phyloP scores from a whole-genome alignment of 2,888 invertebrate genomes.

The Lissocephala sabroskyi region DNA sequence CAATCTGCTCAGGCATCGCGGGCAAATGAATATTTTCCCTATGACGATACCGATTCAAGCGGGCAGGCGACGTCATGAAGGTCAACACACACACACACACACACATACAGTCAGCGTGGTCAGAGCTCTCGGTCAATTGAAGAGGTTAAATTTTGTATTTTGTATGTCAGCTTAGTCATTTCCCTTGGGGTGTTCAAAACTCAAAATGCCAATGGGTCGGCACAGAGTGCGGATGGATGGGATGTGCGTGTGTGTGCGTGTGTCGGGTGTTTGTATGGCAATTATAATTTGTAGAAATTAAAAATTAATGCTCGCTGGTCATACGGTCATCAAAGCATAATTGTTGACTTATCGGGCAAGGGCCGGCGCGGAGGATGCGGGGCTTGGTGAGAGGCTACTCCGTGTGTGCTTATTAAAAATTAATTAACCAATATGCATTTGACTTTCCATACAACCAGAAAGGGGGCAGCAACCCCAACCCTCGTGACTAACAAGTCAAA shows the following conservation, averaged over 20 bases:
- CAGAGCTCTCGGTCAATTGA: constrained; percentile 43
- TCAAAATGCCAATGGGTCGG: too few relatives aligned
- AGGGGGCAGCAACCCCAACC: too few relatives aligned
- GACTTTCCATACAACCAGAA: too few relatives aligned
- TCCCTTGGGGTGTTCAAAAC: not conserved
- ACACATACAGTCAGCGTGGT: constrained; percentile 2
- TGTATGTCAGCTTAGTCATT: constrained; percentile 44
- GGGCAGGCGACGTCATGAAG: constrained; percentile 44
- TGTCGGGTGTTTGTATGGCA: constrained; percentile 23
- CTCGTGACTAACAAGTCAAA: constrained; percentile 33
- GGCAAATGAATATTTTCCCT: too few relatives aligned
- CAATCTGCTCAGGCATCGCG: too few relatives aligned
- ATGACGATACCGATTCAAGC: too few relatives aligned
- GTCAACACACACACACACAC: constrained; percentile 28
- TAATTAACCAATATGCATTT: constrained; percentile 35
- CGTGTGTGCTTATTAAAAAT: constrained; percentile 38
- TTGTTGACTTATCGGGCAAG: constrained; percentile 37
- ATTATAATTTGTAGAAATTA: constrained; percentile 59
- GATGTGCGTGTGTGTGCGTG: constrained; percentile 15
- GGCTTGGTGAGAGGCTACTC: not conserved
- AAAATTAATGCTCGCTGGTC: constrained; percentile 57
- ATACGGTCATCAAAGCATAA: constrained; percentile 53
- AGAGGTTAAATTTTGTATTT: constrained; percentile 47
- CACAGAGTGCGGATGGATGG: too few relatives aligned
- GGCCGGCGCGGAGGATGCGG: too few relatives aligned